phyloP scores from a whole-genome alignment of 2,113 vertebrate species.

The Ceyx margarethae region DNA sequence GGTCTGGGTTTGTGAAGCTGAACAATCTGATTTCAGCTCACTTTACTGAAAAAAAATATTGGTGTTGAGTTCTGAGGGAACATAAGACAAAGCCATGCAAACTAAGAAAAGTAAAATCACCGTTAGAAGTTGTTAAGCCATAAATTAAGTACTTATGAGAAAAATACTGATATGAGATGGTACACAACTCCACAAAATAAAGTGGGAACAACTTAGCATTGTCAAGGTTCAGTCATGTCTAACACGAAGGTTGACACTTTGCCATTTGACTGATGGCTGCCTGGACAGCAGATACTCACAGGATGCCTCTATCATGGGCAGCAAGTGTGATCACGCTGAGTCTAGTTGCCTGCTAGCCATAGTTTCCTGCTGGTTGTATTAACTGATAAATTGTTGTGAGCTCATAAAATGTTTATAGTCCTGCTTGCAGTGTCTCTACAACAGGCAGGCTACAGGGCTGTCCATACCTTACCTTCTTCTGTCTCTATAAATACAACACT shows the following conservation, averaged over 20 bases:
- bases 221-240: constrained; percentile 9
- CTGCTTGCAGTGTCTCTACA: background rate
- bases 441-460: background rate
- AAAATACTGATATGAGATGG: background rate
- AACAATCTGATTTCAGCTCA: background rate
- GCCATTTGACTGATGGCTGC: background rate
- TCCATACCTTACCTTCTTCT: background rate
- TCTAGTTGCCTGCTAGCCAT: background rate
- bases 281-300: background rate
- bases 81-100: background rate
- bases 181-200: background rate
- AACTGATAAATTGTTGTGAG: background rate
- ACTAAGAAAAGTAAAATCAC: constrained; percentile 6
- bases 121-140: background rate
- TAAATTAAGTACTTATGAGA: constrained; percentile 19
- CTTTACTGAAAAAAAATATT: background rate
- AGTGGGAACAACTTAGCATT: background rate
- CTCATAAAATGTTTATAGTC: background rate
- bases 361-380: background rate
- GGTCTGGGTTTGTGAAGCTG: background rate
- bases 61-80: background rate
- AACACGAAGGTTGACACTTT: background rate
- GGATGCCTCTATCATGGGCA: background rate
- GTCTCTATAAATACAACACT: fast-evolving
- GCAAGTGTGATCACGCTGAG: background rate